A percentile compares a stretch with the other conserved stretches of the same genome.
Conservation (phyloP, 2,113 vertebrate genomes). For the Orycteropus afer region DNA sequence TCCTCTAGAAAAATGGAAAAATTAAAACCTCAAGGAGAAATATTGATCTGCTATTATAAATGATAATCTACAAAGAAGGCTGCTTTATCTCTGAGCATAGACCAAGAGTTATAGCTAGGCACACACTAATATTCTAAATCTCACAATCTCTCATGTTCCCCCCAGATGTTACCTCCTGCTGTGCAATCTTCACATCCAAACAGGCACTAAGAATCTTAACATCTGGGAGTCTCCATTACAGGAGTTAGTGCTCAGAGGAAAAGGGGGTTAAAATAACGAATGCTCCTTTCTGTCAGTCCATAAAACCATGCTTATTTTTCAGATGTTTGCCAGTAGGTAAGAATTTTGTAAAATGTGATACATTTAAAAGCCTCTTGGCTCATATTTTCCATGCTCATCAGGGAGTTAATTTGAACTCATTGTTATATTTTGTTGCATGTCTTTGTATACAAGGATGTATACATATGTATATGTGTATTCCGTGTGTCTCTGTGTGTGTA, state of each 20-base stretch:
- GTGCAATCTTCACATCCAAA: constrained; percentile 69
- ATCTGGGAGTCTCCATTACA: constrained; percentile 67
- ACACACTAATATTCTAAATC: not conserved
- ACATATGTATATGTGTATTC: not conserved
- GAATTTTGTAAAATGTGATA: constrained; percentile 10
- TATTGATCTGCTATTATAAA: constrained; percentile 43
- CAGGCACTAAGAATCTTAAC: constrained; percentile 62
- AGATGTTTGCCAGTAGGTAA: constrained; percentile 12
- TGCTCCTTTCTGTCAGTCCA: constrained; percentile 53
- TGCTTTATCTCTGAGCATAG: not conserved
- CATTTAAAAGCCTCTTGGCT: not conserved
- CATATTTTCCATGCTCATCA: not conserved
- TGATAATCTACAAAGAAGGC: constrained; percentile 11
- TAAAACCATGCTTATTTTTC: constrained; percentile 56
- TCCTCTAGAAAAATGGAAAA: constrained; percentile 25
- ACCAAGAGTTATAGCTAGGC: not conserved
- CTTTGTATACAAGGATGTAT: not conserved
- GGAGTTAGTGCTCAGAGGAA: constrained; percentile 43
- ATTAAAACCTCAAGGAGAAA: constrained; percentile 51
- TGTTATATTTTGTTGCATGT: not conserved
- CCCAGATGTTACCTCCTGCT: constrained; percentile 78
- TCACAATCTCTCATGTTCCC: not conserved
- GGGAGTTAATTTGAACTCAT: not conserved
- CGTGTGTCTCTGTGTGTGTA: not conserved
- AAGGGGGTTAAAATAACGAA: constrained; percentile 58